Conservation (phyloP, 2,797 vertebrate species). For the Hoplostethus mediterraneus region DNA sequence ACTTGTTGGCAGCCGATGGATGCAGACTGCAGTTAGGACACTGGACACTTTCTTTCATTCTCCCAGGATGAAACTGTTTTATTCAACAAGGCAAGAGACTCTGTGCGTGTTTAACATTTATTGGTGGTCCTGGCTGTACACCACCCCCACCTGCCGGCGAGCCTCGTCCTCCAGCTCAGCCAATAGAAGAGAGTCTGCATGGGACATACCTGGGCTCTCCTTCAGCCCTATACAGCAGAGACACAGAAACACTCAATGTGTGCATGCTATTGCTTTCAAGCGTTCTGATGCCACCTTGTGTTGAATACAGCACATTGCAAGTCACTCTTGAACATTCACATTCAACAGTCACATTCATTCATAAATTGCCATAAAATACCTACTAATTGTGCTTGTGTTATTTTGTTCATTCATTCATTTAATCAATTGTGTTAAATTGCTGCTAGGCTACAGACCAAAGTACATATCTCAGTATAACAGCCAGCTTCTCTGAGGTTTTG, state of each 20-base stretch:
- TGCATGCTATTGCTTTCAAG: not conserved
- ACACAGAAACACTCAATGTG: not conserved
- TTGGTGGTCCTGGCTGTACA: slow-evolving; percentile 80
- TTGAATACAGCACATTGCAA: not conserved
- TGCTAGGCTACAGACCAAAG: not conserved
- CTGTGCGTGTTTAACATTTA: slow-evolving; percentile 32
- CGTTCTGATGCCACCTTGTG: slow-evolving; percentile 57
- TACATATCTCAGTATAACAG: not conserved
- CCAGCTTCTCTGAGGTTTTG: not conserved
- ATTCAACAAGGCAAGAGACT: not conserved
- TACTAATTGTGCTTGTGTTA: too few species aligned
- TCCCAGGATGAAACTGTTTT: not conserved
- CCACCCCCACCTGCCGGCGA: slow-evolving; percentile 81
- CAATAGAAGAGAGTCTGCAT: slow-evolving; percentile 81
- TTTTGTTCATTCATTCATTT: too few species aligned
- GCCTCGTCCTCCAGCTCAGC: slow-evolving; percentile 82
- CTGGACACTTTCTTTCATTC: not conserved
- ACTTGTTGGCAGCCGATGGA: not conserved
- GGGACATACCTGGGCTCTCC: slow-evolving; percentile 81
- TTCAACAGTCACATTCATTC: too few species aligned
- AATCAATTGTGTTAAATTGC: too few species aligned
- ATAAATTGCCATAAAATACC: too few species aligned
- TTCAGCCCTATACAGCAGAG: slow-evolving; percentile 74
- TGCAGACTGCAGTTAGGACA: not conserved
- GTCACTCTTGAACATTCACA: not conserved